A percentile compares a stretch with the other conserved stretches of the same genome.
Conservation (phyloP, 2,113 vertebrate genomes). For the Pangasianodon hypophthalmus region DNA sequence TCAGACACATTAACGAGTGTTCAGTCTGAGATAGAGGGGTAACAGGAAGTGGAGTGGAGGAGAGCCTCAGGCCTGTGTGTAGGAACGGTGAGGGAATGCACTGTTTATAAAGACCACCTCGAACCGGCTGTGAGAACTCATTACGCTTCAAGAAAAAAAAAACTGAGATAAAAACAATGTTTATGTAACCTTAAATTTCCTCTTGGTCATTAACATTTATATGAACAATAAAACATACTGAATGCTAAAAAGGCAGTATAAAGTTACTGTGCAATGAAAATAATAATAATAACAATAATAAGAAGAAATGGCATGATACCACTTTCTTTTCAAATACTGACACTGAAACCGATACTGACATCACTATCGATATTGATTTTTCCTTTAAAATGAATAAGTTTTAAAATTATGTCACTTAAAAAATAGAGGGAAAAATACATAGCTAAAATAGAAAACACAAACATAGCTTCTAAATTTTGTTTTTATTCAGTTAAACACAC, state of each 20-base stretch:
- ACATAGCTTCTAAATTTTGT: too few species aligned
- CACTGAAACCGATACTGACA: too few species aligned
- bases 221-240: background rate
- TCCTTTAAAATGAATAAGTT: too few species aligned
- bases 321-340: background rate
- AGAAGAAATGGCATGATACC: background rate
- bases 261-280: background rate
- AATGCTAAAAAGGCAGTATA: background rate
- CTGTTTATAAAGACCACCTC: slow-evolving; percentile 2
- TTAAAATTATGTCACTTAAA: too few species aligned
- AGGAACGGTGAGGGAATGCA: background rate
- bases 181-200: background rate
- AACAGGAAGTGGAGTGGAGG: slow-evolving; percentile 9
- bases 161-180: background rate
- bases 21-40: background rate
- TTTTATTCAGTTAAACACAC: too few species aligned
- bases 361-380: too few species aligned
- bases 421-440: too few species aligned
- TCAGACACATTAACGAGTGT: background rate
- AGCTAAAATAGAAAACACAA: too few species aligned
- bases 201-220: background rate
- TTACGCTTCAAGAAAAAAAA: background rate
- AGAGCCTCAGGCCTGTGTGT: background rate
- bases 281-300: background rate
- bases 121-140: background rate